Evolutionary conservation across 64 coral and sea anemone species (phyloP), one percentile per base, ranked within the genome.

Genomic region (Montipora cactus): DNA sequence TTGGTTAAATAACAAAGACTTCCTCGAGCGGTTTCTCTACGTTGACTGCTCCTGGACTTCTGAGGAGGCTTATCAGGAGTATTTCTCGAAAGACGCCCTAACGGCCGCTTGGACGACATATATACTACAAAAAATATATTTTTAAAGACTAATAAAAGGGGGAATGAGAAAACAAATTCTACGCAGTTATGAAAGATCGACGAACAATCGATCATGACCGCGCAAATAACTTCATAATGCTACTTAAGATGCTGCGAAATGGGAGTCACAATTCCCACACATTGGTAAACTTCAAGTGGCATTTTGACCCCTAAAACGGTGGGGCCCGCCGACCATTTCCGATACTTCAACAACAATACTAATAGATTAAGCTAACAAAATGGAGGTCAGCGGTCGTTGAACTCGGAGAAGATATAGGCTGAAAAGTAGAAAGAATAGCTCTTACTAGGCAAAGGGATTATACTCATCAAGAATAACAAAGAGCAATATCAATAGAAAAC

Each of bases 271-370:
- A 8, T 22, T 86, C 19, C 46, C 82, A 69, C 47, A 86, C 19
- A 13, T 48, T 4, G 8, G 9, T 22, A 87, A 87, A 72, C 83
- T 87, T 87, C 64, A 87, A 87, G 83, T 13, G 62, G 10, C 7
- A 18, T 71, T 87, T 87, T 87, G 44, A 87, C 57, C 44, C 13
- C 72, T 87, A 87, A 87, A 49, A 71, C 64, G 64, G 83, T 66
- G 83, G 62, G 44, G 83, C 64, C 64, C 83, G 62, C 61, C 64
- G 44, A 44, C 10, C 25, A 71, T 87, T 87, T 87, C 66, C 49
- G 46, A 69, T 48, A 84, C n/a, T 68, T 44, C 20, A 84, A 66
- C 67, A 44, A 67, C 46, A 5, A 18, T 67, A 47, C 22, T 67
- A 18, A 84, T 5, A 8, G 64, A 45, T 11, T 84, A 6, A 44